These are phyloP conservation scores for Amphibalanus amphitrite DNA, from an alignment of 1,140 invertebrate genomes.

Conservation along the genomic window DNA sequence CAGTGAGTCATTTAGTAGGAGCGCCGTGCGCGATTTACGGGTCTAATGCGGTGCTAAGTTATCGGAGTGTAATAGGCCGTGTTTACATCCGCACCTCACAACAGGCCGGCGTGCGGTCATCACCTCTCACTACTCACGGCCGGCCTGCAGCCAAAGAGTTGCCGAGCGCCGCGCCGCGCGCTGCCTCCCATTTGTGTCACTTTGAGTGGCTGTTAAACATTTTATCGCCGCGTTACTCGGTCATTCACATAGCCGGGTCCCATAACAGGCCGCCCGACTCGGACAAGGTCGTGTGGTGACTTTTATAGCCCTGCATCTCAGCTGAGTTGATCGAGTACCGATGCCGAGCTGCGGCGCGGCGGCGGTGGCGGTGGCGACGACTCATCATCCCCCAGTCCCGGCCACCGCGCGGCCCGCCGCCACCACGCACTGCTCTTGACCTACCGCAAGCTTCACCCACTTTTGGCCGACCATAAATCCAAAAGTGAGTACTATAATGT, in stretches of 20 bases:
- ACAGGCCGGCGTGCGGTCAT: not conserved
- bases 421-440: not conserved
- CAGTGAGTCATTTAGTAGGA: too few species aligned
- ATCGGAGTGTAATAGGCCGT: not conserved
- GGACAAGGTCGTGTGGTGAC: not conserved
- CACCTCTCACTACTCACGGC: not conserved
- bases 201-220: not conserved
- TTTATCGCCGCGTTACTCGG: not conserved
- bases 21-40: too few species aligned
- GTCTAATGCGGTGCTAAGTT: not conserved
- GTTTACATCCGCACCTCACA: not conserved
- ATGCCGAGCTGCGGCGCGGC: too few species aligned
- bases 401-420: too few species aligned
- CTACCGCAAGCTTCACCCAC: constrained; percentile 1
- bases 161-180: not conserved
- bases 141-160: not conserved
- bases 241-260: not conserved
- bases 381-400: not conserved
- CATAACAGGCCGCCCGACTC: not conserved
- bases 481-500: constrained; percentile 1
- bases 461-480: not conserved
- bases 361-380: not conserved
- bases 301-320: not conserved
- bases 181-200: not conserved
- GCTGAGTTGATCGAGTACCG: not conserved